phyloP scores from a whole-genome alignment of 2,797 vertebrate genomes.

The Hyperoplus lanceolatus region DNA sequence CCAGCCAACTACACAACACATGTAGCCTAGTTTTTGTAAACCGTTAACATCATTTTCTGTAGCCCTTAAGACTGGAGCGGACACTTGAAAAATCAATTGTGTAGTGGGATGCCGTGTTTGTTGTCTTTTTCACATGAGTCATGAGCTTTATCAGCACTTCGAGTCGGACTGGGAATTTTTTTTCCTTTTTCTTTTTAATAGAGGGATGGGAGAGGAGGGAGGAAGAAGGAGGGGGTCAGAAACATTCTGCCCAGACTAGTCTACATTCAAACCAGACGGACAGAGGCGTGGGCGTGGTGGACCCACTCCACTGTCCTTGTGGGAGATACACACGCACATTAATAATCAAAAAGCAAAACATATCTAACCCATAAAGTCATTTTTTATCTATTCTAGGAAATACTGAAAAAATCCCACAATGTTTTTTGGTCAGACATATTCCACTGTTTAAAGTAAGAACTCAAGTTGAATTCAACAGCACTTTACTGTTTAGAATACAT shows the following conservation, averaged over 20 bases:
- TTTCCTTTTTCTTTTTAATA: conserved; percentile 29
- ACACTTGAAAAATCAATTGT: conserved; percentile 13
- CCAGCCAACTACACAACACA: background rate
- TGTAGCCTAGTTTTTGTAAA: conserved; percentile 1
- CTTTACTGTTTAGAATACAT: no score
- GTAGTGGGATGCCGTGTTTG: conserved; percentile 41
- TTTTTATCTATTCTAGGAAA: background rate
- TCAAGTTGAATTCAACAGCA: no score
- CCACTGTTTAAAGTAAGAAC: no score
- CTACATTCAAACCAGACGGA: conserved; percentile 52
- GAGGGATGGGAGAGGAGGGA: conserved; percentile 3
- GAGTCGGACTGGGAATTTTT: conserved; percentile 41
- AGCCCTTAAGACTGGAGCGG: background rate
- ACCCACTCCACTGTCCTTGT: conserved; percentile 27
- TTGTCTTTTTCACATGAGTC: conserved; percentile 55
- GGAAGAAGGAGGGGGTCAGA: conserved; percentile 6
- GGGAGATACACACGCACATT: conserved; percentile 1
- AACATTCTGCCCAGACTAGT: conserved; percentile 16
- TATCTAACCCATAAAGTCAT: background rate
- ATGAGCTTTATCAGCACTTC: conserved; percentile 60
- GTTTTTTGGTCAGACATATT: no score
- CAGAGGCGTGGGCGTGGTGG: conserved; percentile 44
- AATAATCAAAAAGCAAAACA: conserved; percentile 8
- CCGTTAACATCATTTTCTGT: conserved; percentile 28
- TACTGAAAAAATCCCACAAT: background rate